Base-by-base conservation (phyloP, 2,888 invertebrate genomes). In the Atherix ibis region DNA sequence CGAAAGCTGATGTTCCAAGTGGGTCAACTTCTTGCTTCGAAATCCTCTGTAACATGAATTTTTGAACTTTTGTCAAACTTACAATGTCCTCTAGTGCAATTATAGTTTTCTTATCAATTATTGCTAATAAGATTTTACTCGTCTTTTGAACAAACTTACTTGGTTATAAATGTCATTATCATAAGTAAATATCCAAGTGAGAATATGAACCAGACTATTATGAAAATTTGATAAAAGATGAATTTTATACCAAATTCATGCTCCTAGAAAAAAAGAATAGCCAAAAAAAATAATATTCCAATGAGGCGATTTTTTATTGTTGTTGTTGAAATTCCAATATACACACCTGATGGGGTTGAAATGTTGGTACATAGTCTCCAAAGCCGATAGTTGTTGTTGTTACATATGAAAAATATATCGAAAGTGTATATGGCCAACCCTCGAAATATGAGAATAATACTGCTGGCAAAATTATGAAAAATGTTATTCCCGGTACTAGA, bases 151-250 rank as follows among this genome's bases (percentile, higher is more conserved):
- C 29, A 35, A 38, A 48, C 53, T 57, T 49, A 61, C 61, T 60
- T 56, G 8, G 83, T 77, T 44, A 88, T 82, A 50, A 85, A 87
- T 2, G 82, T 81, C 45, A 87, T 71, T 29, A 87, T 73, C 89
- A 91, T 91, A 16, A 88, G 75, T 28, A 88, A 71, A 56, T 91
- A 91, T 1, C 89, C 89, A 41, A 91, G 67, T 0, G 91, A 89
- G 49, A 88, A 87, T 39, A 88, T 83, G 34, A 91, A 84, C 91
- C 91, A 91, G 17, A 81, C 58, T 19, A 89, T 73, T 1, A 89
- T 66, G 46, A 83, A 81, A 38, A 79, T 70, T 58, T 88, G 76
- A 62, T 91, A 91, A 3, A 76, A 61, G 40, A 70, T 65, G 50
- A 73, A 74, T 52, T 72, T 71, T 3, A 64, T 46, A 9, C 77